Percentiles rank a stretch among this genome's conserved stretches.
These are phyloP conservation scores for Idaea dimidiata DNA, from an alignment of 2,888 invertebrate species.

Conservation along the genomic window DNA sequence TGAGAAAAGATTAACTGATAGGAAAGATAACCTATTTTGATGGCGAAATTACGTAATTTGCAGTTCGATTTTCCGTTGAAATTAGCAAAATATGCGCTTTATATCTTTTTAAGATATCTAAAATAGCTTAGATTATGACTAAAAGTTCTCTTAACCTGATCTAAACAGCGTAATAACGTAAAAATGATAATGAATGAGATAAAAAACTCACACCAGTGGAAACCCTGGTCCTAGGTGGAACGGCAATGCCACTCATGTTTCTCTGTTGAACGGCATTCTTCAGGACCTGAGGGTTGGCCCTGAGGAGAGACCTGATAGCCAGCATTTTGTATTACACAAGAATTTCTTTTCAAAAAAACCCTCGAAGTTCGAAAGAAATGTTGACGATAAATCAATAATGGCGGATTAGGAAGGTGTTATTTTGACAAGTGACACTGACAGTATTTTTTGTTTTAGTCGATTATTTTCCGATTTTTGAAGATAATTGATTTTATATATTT, in stretches of 20 bases:
- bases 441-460: not conserved
- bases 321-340: conserved; percentile 51
- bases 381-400: not conserved
- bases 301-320: conserved; percentile 56
- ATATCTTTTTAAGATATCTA: not conserved
- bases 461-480: not conserved
- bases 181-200: not conserved
- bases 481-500: too few relatives aligned
- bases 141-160: not conserved
- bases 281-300: conserved; percentile 49
- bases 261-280: conserved; percentile 62
- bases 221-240: conserved; percentile 58
- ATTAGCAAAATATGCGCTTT: not conserved
- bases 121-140: not conserved
- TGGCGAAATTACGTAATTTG: conserved; percentile 40
- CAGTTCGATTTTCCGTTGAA: not conserved
- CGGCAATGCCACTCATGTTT: conserved; percentile 58
- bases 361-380: not conserved
- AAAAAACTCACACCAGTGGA: conserved; percentile 54
- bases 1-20: not conserved
- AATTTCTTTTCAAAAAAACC: conserved; percentile 9
- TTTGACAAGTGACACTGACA: not conserved
- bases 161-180: not conserved
- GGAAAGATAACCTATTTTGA: conserved; percentile 31
- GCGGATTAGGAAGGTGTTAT: not conserved